Evolutionary conservation across 1,140 invertebrate genomes (phyloP).

Genomic region (Bilobella aurantiaca): DNA sequence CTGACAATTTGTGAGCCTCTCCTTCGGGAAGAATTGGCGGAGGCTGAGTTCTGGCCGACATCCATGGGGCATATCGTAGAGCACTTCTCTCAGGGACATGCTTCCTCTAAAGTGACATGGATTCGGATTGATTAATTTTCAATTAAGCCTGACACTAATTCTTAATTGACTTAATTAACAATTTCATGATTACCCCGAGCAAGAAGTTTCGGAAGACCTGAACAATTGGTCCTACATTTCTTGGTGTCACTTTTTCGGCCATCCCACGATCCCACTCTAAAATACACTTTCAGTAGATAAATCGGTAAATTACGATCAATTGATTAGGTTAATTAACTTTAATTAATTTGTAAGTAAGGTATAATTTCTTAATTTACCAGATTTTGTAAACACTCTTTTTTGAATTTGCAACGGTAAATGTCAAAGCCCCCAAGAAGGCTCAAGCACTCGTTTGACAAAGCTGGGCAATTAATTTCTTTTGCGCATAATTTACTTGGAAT

Average conservation of each 20-base stretch:
- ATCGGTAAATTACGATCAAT: neutral
- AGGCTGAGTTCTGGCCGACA: constrained; percentile 23
- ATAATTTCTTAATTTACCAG: too few species aligned
- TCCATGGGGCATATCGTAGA: constrained; percentile 20
- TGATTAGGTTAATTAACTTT: neutral
- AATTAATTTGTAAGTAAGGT: neutral
- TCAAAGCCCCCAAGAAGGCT: too few species aligned
- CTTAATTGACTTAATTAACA: neutral
- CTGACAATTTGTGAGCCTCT: constrained; percentile 23
- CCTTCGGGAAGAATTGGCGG: constrained; percentile 27
- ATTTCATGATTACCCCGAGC: constrained; percentile 22
- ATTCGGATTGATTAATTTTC: too few species aligned
- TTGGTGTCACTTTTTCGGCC: constrained; percentile 15
- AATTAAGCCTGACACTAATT: too few species aligned
- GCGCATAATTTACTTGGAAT: too few species aligned
- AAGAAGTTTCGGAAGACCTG: constrained; percentile 27
- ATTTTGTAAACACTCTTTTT: too few species aligned
- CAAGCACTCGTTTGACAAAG: too few species aligned
- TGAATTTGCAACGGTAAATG: too few species aligned
- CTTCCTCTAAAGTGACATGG: constrained; percentile 21
- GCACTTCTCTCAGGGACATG: constrained; percentile 16
- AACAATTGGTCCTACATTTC: constrained; percentile 23
- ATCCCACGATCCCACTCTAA: constrained; percentile 2
- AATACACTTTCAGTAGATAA: neutral
- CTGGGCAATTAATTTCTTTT: too few species aligned